Base-by-base conservation (phyloP, 1,140 invertebrate genomes). In the Schlechtendalia chinensis region DNA sequence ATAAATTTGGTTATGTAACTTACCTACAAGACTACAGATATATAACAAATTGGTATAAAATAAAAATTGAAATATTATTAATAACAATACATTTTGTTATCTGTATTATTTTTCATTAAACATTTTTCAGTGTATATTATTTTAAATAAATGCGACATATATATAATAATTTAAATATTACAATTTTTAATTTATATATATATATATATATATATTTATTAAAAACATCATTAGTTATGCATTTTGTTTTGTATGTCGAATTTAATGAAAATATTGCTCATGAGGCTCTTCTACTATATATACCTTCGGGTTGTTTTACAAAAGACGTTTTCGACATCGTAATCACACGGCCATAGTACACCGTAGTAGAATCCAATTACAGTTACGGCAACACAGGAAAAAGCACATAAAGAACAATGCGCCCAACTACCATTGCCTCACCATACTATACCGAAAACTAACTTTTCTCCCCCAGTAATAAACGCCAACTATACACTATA, bases 381-480 rank as follows among this genome's bases (percentile, higher is more conserved):
- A 79, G 75, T 61, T 59, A 61, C 54, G 58, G 75, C 24, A 29
- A 59, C 56, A n/a, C 58, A 47, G 75, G 75, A 22, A 47, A 61
- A 61, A 39, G 58, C 58, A 63, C 56, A 77, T 58, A 77, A 77
- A 77, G 75, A 79, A 79, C 75, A 79, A 79, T 79, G 58, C 58
- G 17, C 75, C 58, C 24, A 27, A 47, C 39, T n/a, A 47, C 58
- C 39, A 17, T 29, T 11, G 39, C 75, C n/a, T 17, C 39, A 11
- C 58, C n/a, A 14, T 39, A 58, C 75, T 17, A 39, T 39, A 12
- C 75, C 54, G 45, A 79, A 77, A 79, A 79, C 75, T 79, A 79
- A 79, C 75, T 79, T 79, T 79, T 79, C 75, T 63, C 75, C 56
- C 75, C 75, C 39, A 29, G 75, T 79, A 79, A 79, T 79, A 79